Conservation (phyloP, 2,113 vertebrate genomes). For the Odontophorus gujanensis region DNA sequence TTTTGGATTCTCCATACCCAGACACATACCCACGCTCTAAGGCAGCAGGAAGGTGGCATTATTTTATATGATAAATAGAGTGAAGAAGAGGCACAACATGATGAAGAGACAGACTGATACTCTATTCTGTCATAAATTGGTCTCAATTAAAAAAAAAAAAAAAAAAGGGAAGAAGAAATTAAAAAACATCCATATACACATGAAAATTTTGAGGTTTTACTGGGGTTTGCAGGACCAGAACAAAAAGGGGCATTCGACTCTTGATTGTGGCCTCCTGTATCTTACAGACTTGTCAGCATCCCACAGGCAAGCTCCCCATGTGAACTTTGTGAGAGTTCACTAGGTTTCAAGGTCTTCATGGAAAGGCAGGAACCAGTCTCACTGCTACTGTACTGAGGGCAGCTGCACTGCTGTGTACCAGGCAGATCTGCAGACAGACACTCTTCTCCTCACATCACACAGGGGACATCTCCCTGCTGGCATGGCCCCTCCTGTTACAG, state of each 20-base stretch:
- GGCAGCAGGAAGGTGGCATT: no score
- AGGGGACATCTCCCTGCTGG: background rate
- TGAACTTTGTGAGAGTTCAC: background rate
- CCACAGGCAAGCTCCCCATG: background rate
- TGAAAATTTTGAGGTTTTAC: background rate
- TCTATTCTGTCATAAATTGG: background rate
- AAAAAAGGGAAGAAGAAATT: background rate
- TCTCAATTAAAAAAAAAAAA: background rate
- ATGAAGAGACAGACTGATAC: background rate
- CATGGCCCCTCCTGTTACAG: background rate
- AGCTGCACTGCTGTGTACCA: background rate
- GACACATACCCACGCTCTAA: no score
- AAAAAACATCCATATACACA: background rate
- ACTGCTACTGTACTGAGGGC: background rate
- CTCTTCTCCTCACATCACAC: background rate
- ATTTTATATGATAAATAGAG: no score
- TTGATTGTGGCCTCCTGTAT: background rate
- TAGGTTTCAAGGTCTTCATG: background rate
- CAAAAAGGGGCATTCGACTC: background rate
- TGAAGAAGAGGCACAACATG: background rate
- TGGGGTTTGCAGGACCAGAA: background rate
- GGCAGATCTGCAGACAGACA: background rate
- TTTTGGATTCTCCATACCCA: background rate
- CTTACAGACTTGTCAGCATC: background rate
- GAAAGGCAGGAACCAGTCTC: background rate